phyloP scores from a whole-genome alignment of 2,113 vertebrate genomes.

The Petroica traversi region DNA sequence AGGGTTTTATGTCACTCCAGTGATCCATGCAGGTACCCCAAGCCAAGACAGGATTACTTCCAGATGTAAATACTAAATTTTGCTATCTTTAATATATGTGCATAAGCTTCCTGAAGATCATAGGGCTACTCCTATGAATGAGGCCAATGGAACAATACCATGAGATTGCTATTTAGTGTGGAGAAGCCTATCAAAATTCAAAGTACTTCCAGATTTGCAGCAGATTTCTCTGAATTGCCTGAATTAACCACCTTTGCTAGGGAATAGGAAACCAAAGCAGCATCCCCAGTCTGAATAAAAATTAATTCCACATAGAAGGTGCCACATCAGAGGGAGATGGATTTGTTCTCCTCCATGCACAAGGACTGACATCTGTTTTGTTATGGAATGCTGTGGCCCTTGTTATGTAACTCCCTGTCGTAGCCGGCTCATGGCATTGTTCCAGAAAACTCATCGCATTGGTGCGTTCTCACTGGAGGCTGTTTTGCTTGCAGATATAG shows the following conservation, averaged over 20 bases:
- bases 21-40: neutral
- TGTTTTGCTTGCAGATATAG: slow-evolving; percentile 35
- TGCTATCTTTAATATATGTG: neutral
- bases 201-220: slow-evolving; percentile 24
- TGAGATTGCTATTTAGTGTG: neutral
- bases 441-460: slow-evolving; percentile 8
- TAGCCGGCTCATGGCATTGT: neutral
- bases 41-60: slow-evolving; percentile 15
- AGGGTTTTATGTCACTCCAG: neutral
- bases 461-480: neutral
- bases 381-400: neutral
- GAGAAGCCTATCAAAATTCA: neutral
- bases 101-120: neutral
- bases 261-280: neutral
- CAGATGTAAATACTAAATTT: neutral
- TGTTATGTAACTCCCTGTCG: neutral
- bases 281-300: neutral
- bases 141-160: slow-evolving; percentile 13
- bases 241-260: neutral
- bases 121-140: neutral
- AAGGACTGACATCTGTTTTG: slow-evolving; percentile 18
- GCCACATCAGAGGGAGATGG: neutral
- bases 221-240: neutral
- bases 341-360: neutral
- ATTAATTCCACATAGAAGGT: neutral